phyloP scores from a whole-genome alignment of 2,113 vertebrate genomes.

The Pluvialis apricaria region DNA sequence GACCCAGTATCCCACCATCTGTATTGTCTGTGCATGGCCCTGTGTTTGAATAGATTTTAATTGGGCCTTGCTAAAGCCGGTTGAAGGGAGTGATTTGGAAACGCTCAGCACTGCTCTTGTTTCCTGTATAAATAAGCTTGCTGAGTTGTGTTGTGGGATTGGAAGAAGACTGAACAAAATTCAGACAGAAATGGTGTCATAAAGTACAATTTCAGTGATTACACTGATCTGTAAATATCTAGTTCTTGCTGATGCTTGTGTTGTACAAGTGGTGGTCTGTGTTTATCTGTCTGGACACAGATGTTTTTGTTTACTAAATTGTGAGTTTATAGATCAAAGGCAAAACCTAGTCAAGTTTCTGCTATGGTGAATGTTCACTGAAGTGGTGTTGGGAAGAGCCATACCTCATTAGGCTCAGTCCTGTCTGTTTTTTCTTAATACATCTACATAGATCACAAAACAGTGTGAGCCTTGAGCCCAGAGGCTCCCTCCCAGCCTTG shows the following conservation, averaged over 20 bases:
- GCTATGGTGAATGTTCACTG: background rate
- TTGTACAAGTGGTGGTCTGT: background rate
- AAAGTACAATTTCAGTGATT: background rate
- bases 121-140: background rate
- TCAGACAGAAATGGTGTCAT: background rate
- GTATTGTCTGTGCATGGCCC: background rate
- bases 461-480: background rate
- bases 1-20: background rate
- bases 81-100: background rate
- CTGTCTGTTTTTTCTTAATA: background rate
- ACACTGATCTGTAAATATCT: background rate
- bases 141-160: background rate
- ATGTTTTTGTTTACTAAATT: background rate
- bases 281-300: background rate
- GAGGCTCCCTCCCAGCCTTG: background rate
- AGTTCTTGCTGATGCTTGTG: background rate
- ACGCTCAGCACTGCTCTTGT: background rate
- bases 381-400: background rate
- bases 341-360: background rate
- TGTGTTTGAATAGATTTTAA: background rate
- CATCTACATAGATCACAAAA: background rate
- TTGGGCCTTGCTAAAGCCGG: rapidly evolving
- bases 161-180: background rate
- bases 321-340: background rate
- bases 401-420: background rate